phyloP scores from a whole-genome alignment of 64 coral and sea anemone genomes.

The Stichodactyla helianthus region DNA sequence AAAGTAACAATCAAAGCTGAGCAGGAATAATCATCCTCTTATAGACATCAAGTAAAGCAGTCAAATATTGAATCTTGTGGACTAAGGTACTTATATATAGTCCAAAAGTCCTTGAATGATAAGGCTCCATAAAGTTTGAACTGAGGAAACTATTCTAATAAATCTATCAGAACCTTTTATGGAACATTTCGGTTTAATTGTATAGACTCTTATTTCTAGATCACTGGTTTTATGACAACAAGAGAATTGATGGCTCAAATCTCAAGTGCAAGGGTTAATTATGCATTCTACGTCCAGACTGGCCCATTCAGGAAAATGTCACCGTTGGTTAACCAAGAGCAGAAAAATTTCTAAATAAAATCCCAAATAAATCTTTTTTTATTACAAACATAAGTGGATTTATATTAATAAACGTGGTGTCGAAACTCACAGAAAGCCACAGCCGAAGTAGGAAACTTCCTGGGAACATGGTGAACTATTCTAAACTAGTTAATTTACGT shows the following conservation, averaged over 20 bases:
- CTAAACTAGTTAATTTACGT: not conserved
- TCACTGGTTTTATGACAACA: not conserved
- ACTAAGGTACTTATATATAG: not conserved
- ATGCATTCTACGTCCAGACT: not conserved
- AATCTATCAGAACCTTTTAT: not conserved
- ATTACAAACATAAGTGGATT: not conserved
- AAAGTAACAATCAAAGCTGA: not conserved
- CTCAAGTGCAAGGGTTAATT: not conserved
- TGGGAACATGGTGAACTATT: not conserved
- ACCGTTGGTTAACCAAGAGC: conserved; percentile 10
- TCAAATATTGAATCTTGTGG: not conserved
- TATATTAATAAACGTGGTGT: not conserved
- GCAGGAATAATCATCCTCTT: not conserved
- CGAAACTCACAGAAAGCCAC: not conserved
- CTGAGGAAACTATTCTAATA: not conserved
- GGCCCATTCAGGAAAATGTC: not conserved
- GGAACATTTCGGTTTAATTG: not conserved
- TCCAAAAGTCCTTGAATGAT: not conserved
- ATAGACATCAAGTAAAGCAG: too few relatives aligned
- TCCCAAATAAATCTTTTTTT: not conserved
- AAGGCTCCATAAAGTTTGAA: not conserved
- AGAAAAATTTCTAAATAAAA: not conserved
- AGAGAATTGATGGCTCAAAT: not conserved
- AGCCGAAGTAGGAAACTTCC: not conserved
- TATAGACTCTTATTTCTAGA: not conserved